Percentiles rank a stretch among this genome's conserved stretches.
These are phyloP conservation scores for Meghimatium bilineatum DNA, from an alignment of 2,888 invertebrate genomes.

Conservation along the genomic window DNA sequence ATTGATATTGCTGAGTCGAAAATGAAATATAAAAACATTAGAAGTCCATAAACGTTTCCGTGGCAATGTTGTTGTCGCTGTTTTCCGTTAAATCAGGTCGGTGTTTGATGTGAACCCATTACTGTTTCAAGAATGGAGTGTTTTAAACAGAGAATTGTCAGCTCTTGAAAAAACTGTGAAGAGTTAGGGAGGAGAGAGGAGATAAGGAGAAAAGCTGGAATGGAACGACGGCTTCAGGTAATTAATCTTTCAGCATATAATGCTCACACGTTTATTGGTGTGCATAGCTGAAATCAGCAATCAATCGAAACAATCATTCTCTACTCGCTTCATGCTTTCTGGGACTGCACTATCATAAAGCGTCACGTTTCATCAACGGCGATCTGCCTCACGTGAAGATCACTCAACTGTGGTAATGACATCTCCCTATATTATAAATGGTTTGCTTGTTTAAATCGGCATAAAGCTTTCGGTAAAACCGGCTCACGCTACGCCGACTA, in stretches of 20 bases:
- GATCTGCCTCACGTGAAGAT: not conserved
- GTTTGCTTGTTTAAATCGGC: conserved; percentile 37
- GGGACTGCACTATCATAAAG: conserved; percentile 27
- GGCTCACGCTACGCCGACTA: not conserved
- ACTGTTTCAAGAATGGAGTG: conserved; percentile 19
- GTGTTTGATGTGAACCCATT: conserved; percentile 34
- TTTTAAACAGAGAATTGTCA: conserved; percentile 29
- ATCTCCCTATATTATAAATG: conserved; percentile 41
- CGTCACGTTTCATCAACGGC: conserved; percentile 29
- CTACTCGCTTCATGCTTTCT: conserved; percentile 29
- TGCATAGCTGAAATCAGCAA: conserved; percentile 34
- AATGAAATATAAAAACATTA: conserved; percentile 47
- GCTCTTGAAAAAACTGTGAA: not conserved
- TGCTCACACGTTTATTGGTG: conserved; percentile 32
- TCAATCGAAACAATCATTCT: conserved; percentile 22
- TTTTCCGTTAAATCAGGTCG: conserved; percentile 25
- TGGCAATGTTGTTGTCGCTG: conserved; percentile 4
- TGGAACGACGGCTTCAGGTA: conserved; percentile 33
- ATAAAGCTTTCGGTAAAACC: conserved; percentile 22
- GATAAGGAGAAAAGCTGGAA: not conserved
- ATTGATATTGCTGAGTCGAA: conserved; percentile 39
- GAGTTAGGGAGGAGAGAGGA: not conserved
- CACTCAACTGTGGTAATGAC: conserved; percentile 36
- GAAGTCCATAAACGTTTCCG: conserved; percentile 17
- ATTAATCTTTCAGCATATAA: conserved; percentile 42